A percentile compares a stretch with the other conserved stretches of the same genome.
Conservation (phyloP, 2,113 vertebrate species). For the Python bivittatus region DNA sequence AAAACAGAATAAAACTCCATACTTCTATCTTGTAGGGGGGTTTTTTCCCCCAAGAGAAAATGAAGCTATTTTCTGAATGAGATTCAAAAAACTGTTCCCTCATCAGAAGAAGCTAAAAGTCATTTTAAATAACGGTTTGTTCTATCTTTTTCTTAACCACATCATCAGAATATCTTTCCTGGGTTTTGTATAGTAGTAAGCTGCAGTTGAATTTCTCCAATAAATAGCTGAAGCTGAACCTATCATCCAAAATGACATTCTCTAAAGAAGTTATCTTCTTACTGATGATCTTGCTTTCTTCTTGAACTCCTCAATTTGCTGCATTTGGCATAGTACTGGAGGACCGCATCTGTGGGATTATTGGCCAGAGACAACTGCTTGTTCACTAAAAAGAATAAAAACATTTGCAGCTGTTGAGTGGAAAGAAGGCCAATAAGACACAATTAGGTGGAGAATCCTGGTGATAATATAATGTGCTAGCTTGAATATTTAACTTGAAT, state of each 20-base stretch:
- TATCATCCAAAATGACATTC: background rate
- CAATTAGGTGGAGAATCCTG: background rate
- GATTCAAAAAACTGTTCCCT: background rate
- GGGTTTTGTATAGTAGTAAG: slow-evolving; percentile 7
- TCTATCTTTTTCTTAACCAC: background rate
- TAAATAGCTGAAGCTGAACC: background rate
- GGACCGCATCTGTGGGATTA: slow-evolving; percentile 16
- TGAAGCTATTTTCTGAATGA: background rate
- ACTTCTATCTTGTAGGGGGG: background rate
- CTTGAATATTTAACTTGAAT: background rate
- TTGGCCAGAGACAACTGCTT: slow-evolving; percentile 57
- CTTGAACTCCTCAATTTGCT: slow-evolving; percentile 36
- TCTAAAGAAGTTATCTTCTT: slow-evolving; percentile 26
- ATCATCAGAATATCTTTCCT: fast-evolving
- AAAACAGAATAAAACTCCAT: background rate
- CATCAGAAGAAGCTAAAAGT: background rate
- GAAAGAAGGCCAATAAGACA: background rate
- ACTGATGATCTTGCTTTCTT: background rate
- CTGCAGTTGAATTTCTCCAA: background rate
- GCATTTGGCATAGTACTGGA: background rate
- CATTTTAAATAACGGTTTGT: background rate
- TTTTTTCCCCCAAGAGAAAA: background rate
- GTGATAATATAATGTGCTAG: background rate
- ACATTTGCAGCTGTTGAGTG: slow-evolving; percentile 12
- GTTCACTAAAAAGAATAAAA: slow-evolving; percentile 73